Evolutionary conservation across 2,113 vertebrate species (phyloP), one percentile per base, ranked within the genome.

Genomic region (Leiothrix lutea): DNA sequence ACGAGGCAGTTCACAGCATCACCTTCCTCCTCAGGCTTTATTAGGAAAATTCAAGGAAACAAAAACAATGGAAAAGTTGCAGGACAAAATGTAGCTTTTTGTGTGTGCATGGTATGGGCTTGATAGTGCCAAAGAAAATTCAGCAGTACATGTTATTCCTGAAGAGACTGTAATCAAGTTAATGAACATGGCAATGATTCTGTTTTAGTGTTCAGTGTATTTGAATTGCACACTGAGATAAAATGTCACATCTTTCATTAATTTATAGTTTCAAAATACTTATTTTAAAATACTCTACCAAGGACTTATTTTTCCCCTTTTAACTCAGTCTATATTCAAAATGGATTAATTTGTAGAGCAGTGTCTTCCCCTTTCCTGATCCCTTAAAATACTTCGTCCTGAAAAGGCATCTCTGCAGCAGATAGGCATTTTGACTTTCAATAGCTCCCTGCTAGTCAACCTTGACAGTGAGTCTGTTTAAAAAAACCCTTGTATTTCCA

Each of bases 401-500:
- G 60, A 11, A 90, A 95, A 94, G 53, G 58, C 67, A 64, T 50
- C 25, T 88, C 17, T 73, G 56, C 53, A 86, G 88, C 65, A 87
- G 66, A 81, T 80, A 83, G 45, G 23, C 17, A 12, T 47, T 47
- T 31, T 5, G 79, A 84, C 44, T 89, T 96, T 40, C 28, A 81
- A 44, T 24, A 93, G 71, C 92, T 88, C 26, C 86, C 88, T 81
- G 44, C 47, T 75, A 61, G 62, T 91, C 94, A 95, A 25, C 92
- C 84, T 62, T 72, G 87, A 77, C 3, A 22, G 26, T 42, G 64
- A 82, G 51, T 45, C 89, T 69, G 36, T 38, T 69, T 42, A 12
- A 61, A 73, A 92, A 65, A 67, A 1, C 4, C 11, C 21, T 23
- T 21, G 11, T 25, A 29, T 90, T 96, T 90, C 48, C 58, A 57